Conservation (phyloP, 2,113 vertebrate genomes). For the Callopanchax toddi region DNA sequence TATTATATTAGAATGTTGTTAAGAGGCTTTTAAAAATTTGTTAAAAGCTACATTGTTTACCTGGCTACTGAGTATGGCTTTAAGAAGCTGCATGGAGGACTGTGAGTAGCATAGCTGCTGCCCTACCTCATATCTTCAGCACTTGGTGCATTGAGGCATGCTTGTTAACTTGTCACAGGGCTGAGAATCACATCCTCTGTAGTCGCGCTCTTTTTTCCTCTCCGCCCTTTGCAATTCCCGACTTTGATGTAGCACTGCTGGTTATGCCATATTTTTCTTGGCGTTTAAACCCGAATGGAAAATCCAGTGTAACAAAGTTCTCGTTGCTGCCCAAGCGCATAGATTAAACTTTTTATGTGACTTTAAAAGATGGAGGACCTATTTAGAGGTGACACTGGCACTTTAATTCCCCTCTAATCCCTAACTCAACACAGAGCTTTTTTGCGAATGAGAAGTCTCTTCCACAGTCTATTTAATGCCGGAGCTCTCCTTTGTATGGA, state of each 20-base stretch:
- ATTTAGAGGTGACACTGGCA: conserved; percentile 77
- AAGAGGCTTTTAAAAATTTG: too few species aligned
- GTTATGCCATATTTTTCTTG: conserved; percentile 89
- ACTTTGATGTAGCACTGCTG: conserved; percentile 85
- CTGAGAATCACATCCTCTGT: conserved; percentile 65
- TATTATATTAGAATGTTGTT: too few species aligned
- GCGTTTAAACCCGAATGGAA: conserved; percentile 78
- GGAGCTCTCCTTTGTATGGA: conserved; percentile 52
- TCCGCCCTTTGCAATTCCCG: conserved; percentile 38
- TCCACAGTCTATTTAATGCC: conserved; percentile 53
- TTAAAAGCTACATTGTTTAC: too few species aligned
- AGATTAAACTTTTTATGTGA: conserved; percentile 70
- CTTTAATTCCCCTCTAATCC: conserved; percentile 79
- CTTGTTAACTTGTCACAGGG: conserved; percentile 79
- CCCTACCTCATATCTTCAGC: conserved; percentile 43
- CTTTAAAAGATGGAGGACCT: conserved; percentile 75
- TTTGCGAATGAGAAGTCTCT: conserved; percentile 58
- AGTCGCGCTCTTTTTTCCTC: conserved; percentile 37
- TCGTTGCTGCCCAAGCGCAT: conserved; percentile 70
- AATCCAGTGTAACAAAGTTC: conserved; percentile 83
- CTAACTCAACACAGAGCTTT: conserved; percentile 70
- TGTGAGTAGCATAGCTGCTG: conserved; percentile 45
- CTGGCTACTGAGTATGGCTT: too few species aligned
- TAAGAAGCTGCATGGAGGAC: conserved; percentile 70
- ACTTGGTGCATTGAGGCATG: conserved; percentile 39